Evolutionary conservation across 2,113 vertebrate species (phyloP).

Genomic region (Hydropotes inermis): DNA sequence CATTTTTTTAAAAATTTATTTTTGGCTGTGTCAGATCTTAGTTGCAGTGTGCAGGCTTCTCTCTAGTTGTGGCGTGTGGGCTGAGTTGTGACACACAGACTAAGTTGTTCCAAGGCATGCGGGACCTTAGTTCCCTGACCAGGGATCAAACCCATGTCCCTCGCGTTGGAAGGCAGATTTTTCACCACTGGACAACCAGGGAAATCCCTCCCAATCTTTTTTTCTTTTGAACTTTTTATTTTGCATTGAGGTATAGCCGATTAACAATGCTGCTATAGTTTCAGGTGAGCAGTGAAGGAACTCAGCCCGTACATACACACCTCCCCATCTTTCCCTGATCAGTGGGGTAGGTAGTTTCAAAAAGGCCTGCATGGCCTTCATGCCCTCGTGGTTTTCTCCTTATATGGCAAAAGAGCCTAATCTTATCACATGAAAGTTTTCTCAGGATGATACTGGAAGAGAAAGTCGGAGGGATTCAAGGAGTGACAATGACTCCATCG

Average conservation of each 20-base stretch:
- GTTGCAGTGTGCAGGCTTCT: background rate
- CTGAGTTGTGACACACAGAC: background rate
- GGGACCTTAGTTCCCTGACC: background rate
- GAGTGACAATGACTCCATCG: background rate
- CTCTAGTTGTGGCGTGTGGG: background rate
- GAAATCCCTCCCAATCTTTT: background rate
- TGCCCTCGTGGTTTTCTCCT: background rate
- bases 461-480: background rate
- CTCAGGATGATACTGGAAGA: background rate
- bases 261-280: background rate
- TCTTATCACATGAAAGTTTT: background rate
- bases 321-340: background rate
- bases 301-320: background rate
- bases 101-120: background rate
- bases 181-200: background rate
- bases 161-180: background rate
- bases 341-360: background rate
- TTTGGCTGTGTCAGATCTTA: background rate
- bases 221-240: background rate
- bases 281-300: background rate
- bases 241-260: background rate
- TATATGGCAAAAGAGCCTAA: background rate
- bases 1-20: background rate
- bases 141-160: background rate
- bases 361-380: background rate